phyloP scores from a whole-genome alignment of 1,140 invertebrate genomes.

The Drosophila sulfurigaster region DNA sequence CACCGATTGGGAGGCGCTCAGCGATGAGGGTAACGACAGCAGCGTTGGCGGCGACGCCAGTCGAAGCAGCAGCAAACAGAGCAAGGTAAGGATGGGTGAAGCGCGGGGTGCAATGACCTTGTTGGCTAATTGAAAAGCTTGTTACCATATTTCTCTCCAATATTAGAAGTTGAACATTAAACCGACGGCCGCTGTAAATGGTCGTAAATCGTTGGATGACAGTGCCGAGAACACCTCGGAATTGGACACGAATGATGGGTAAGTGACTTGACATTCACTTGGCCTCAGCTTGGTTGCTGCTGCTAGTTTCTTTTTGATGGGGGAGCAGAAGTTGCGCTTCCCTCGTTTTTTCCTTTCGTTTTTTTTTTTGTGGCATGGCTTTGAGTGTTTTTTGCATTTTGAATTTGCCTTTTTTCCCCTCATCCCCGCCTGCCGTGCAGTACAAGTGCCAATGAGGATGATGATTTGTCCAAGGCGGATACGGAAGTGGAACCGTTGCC shows the following conservation, averaged over 20 bases:
- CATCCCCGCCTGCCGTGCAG: slow-evolving; percentile 34
- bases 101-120: slow-evolving; percentile 4
- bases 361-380: slow-evolving; percentile 60
- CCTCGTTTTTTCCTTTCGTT: slow-evolving; percentile 34
- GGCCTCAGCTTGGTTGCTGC: slow-evolving; percentile 38
- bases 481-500: slow-evolving; percentile 33
- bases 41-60: slow-evolving; percentile 45
- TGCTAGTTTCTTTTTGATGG: neutral
- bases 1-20: slow-evolving; percentile 89
- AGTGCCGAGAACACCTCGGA: slow-evolving; percentile 82
- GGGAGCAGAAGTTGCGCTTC: slow-evolving; percentile 4
- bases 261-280: slow-evolving; percentile 54
- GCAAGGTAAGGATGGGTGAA: slow-evolving; percentile 48
- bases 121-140: slow-evolving; percentile 35
- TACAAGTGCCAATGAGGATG: slow-evolving; percentile 72
- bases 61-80: slow-evolving; percentile 40
- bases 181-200: slow-evolving; percentile 53
- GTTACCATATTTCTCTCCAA: slow-evolving; percentile 6
- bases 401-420: slow-evolving; percentile 4
- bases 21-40: slow-evolving; percentile 63
- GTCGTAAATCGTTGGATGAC: slow-evolving; percentile 72
- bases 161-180: slow-evolving; percentile 70
- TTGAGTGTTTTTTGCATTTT: slow-evolving; percentile 78
- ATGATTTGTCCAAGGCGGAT: slow-evolving; percentile 71
- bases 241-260: slow-evolving; percentile 78